phyloP scores from a whole-genome alignment of 2,113 vertebrate genomes.

The Aptenodytes forsteri region DNA sequence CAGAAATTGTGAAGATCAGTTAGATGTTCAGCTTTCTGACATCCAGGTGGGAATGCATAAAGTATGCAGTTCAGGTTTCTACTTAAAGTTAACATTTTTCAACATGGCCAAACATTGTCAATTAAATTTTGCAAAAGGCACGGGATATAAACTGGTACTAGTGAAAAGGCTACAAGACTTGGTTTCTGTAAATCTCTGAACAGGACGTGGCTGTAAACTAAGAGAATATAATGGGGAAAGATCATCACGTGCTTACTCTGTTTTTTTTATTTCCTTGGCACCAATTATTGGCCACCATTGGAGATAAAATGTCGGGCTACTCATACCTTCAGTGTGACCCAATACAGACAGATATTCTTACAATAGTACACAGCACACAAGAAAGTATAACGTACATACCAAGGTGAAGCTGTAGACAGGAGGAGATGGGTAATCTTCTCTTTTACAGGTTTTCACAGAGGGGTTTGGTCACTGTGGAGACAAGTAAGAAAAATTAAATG shows the following conservation, averaged over 20 bases:
- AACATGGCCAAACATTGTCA: rapidly evolving
- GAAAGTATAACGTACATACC: background rate
- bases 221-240: background rate
- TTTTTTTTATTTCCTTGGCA: background rate
- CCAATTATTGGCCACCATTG: background rate
- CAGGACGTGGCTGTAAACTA: background rate
- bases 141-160: background rate
- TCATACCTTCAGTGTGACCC: background rate
- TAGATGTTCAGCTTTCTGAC: background rate
- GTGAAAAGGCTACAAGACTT: background rate
- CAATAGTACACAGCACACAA: background rate
- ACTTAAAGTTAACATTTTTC: background rate
- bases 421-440: background rate
- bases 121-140: background rate
- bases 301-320: background rate
- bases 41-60: background rate
- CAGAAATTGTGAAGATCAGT: background rate
- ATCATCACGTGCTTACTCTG: background rate
- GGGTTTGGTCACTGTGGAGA: background rate
- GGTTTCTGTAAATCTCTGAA: background rate
- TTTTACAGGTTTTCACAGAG: background rate
- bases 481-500: background rate
- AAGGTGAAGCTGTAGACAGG: background rate
- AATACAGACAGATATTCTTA: background rate
- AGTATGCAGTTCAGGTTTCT: background rate